These are phyloP conservation scores for Campodea augens DNA, from an alignment of 1,140 invertebrate species.

Conservation along the genomic window DNA sequence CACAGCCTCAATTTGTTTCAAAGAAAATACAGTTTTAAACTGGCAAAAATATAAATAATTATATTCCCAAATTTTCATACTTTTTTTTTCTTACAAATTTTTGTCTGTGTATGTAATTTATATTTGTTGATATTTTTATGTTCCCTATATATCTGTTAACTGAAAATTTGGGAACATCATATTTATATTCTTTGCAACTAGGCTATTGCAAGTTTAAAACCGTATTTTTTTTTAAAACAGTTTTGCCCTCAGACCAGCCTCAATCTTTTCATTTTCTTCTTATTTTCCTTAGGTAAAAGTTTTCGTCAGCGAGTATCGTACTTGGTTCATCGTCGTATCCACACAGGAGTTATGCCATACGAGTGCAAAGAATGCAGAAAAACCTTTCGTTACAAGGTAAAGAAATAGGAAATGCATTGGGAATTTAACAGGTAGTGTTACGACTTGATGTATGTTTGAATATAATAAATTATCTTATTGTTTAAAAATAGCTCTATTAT, in stretches of 20 bases:
- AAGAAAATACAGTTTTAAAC: no score
- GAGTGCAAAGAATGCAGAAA: constrained; percentile 60
- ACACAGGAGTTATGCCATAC: constrained; percentile 64
- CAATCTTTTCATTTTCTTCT: neutral
- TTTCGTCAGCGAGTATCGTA: constrained; percentile 71
- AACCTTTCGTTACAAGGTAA: constrained; percentile 63
- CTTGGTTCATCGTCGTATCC: constrained; percentile 61
- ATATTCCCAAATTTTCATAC: no score
- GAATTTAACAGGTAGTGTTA: no score
- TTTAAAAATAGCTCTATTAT: neutral
- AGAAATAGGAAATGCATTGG: no score
- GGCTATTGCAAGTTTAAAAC: neutral
- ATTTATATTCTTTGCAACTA: neutral
- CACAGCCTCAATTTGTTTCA: no score
- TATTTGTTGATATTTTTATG: no score
- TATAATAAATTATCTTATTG: constrained; percentile 2
- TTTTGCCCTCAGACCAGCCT: neutral
- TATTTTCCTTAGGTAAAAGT: constrained; percentile 53
- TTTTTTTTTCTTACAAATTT: no score
- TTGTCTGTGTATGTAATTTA: no score
- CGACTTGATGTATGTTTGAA: constrained; percentile 4
- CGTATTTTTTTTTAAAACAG: neutral
- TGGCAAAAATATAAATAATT: no score
- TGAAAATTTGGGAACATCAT: neutral
- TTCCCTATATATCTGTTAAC: neutral